Evolutionary conservation across 2,797 vertebrate genomes (phyloP).

Genomic region (Mustela erminea): DNA sequence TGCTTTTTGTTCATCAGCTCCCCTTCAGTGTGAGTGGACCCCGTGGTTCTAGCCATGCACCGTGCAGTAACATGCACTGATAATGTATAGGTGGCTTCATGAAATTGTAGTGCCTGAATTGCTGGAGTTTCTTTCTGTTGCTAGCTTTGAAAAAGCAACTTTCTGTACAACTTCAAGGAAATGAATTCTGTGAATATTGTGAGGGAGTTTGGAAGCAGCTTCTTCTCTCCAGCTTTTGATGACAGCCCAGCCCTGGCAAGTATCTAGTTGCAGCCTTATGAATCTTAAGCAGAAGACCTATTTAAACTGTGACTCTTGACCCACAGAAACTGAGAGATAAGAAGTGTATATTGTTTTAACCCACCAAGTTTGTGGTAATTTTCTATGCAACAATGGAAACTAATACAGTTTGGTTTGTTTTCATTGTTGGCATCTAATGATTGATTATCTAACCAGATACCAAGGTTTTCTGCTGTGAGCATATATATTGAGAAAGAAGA

Average conservation of each 20-base stretch:
- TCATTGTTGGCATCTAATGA: not conserved
- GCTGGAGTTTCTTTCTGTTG: not conserved
- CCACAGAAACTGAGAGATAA: not conserved
- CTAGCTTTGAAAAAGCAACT: not conserved
- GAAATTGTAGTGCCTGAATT: not conserved
- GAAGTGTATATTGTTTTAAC: not conserved
- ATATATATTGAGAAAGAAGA: not conserved
- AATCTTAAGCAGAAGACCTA: not conserved
- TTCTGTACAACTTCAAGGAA: not conserved
- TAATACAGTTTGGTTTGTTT: not conserved
- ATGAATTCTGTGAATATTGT: constrained; percentile 13
- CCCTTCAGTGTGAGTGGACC: not conserved
- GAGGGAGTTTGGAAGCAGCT: not conserved
- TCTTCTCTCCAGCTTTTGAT: not conserved
- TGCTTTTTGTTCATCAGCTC: not conserved
- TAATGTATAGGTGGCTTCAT: not conserved
- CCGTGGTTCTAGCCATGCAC: not conserved
- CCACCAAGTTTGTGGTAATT: not conserved
- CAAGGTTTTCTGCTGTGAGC: not conserved
- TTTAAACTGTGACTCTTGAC: not conserved
- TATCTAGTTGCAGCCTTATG: not conserved
- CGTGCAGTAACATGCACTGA: fast-evolving
- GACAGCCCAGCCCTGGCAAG: not conserved
- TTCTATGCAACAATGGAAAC: not conserved
- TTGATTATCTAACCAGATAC: constrained; percentile 26